Percentiles rank a stretch among this genome's conserved stretches.
Conservation (phyloP, 2,797 vertebrate species). For the Crocidura indochinensis region DNA sequence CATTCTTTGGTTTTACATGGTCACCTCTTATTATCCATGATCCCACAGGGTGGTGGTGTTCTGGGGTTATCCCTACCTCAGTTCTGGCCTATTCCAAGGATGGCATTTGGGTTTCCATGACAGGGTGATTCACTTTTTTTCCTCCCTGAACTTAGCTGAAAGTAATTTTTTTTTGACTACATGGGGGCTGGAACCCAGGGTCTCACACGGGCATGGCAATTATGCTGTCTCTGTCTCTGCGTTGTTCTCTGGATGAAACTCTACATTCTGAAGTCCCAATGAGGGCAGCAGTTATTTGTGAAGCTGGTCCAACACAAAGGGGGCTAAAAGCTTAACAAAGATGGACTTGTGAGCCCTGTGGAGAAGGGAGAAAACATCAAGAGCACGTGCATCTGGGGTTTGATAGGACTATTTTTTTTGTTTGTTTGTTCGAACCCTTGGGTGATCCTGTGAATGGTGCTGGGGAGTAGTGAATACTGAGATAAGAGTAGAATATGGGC, state of each 20-base stretch:
- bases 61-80: not conserved
- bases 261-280: not conserved
- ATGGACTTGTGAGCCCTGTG: not conserved
- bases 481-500: not conserved
- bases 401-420: not conserved
- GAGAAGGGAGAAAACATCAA: not conserved
- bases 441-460: not conserved
- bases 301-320: not conserved
- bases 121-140: not conserved
- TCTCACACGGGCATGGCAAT: no score
- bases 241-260: not conserved
- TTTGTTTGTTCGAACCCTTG: not conserved
- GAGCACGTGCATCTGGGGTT: not conserved
- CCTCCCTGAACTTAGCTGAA: not conserved
- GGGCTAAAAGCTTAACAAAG: not conserved
- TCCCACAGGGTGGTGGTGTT: not conserved
- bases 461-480: not conserved
- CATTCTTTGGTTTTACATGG: not conserved
- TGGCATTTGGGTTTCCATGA: not conserved
- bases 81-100: not conserved
- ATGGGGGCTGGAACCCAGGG: no score
- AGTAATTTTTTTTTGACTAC: not conserved
- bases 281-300: constrained; percentile 10
- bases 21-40: no score
- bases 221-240: not conserved